Percentiles rank a stretch among this genome's conserved stretches.
These are phyloP conservation scores for Nesoenas mayeri DNA, from an alignment of 2,113 vertebrate genomes.

Conservation along the genomic window DNA sequence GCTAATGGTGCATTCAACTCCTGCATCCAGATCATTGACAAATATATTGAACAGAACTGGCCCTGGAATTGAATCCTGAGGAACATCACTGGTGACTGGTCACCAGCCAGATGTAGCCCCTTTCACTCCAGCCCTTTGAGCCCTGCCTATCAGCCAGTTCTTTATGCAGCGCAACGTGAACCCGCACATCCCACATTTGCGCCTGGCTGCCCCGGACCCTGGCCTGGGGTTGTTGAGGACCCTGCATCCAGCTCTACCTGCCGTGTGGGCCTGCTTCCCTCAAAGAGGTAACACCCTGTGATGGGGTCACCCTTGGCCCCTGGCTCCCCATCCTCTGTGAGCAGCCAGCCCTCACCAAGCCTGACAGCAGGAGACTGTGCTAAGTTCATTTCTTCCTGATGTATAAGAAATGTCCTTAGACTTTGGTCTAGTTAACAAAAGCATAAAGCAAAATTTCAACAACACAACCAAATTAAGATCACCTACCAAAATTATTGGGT, in stretches of 20 bases:
- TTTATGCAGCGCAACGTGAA: rapidly evolving
- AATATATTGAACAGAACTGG: neutral
- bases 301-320: neutral
- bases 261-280: neutral
- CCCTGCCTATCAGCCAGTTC: neutral
- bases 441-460: neutral
- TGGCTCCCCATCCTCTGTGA: neutral
- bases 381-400: neutral
- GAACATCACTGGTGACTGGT: neutral
- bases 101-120: neutral
- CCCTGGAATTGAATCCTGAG: neutral
- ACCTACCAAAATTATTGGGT: neutral
- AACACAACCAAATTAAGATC: neutral
- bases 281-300: rapidly evolving
- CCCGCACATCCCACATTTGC: neutral
- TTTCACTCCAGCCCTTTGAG: neutral
- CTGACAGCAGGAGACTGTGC: neutral
- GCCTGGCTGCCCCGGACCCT: neutral
- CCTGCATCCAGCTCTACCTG: neutral
- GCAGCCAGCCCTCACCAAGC: neutral
- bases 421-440: neutral
- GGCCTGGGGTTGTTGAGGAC: neutral
- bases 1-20: neutral
- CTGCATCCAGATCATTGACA: neutral
- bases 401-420: neutral